phyloP scores from a whole-genome alignment of 2,113 vertebrate species.

The Epinephelus cyanopodus region DNA sequence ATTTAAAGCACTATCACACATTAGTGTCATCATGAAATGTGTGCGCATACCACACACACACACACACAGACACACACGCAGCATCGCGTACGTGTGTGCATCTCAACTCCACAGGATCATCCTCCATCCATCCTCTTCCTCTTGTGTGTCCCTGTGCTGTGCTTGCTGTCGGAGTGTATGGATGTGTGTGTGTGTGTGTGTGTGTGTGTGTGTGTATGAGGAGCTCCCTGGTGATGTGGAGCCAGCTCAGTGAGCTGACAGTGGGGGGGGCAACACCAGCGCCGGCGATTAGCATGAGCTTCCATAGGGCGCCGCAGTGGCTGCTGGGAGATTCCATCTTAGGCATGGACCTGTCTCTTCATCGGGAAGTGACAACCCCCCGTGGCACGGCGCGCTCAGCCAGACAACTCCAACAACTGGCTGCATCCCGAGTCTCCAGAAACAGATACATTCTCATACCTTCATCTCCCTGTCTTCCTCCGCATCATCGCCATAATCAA shows the following conservation, averaged over 20 bases:
- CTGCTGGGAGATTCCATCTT: conserved; percentile 78
- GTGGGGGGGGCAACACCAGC: conserved; percentile 67
- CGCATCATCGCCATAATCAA: conserved; percentile 23
- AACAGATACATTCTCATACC: conserved; percentile 31
- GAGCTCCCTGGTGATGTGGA: conserved; percentile 77
- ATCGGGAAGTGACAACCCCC: conserved; percentile 82
- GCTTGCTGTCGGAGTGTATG: conserved; percentile 60
- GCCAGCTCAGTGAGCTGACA: conserved; percentile 81
- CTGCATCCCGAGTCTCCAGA: conserved; percentile 61
- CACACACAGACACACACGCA: conserved; percentile 2
- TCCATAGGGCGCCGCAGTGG: conserved; percentile 78
- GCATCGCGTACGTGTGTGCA: conserved; percentile 33
- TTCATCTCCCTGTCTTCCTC: conserved; percentile 29
- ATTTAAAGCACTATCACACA: conserved; percentile 92
- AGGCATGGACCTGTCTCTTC: conserved; percentile 78
- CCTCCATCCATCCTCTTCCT: conserved; percentile 65
- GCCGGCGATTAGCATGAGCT: conserved; percentile 81
- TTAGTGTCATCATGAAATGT: conserved; percentile 75
- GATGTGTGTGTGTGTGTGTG: conserved; percentile 10
- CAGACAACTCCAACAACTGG: conserved; percentile 48
- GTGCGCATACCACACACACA: conserved; percentile 31
- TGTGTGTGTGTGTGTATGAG: conserved; percentile 41
- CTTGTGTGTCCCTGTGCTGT: conserved; percentile 55
- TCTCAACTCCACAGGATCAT: conserved; percentile 69
- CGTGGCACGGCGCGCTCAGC: conserved; percentile 61